These are phyloP conservation scores for Saccopteryx leptura DNA, from an alignment of 2,113 vertebrate genomes.

Conservation along the genomic window DNA sequence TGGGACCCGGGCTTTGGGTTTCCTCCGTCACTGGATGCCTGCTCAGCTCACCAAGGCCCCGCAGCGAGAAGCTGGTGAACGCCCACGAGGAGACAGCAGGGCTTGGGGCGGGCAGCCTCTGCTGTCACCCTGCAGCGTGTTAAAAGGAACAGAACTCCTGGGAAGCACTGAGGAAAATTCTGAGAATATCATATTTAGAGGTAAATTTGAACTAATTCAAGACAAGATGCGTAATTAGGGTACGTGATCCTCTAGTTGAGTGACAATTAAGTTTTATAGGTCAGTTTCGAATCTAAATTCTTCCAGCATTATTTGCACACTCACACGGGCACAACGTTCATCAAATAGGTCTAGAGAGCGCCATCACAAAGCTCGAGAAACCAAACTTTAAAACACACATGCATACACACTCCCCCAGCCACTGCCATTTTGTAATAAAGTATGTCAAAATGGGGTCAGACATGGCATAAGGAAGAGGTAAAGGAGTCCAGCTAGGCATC, in stretches of 20 bases:
- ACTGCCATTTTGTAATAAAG: not conserved
- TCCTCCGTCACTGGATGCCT: not conserved
- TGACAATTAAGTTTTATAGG: not conserved
- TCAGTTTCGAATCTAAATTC: not conserved
- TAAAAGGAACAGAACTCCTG: not conserved
- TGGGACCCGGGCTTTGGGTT: not conserved
- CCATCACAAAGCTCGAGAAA: not conserved
- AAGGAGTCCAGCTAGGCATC: not conserved
- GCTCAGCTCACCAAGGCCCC: not conserved
- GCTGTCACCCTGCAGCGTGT: not conserved
- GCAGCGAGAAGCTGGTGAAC: not conserved
- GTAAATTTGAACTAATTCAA: slow-evolving; percentile 5
- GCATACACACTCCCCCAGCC: not conserved
- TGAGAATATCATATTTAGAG: slow-evolving; percentile 51
- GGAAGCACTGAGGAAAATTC: not conserved
- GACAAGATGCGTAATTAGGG: slow-evolving; percentile 25
- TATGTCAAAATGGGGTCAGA: not conserved
- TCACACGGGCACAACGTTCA: not conserved
- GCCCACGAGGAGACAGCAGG: not conserved
- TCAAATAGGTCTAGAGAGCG: not conserved
- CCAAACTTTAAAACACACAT: not conserved
- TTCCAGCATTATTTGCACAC: not conserved
- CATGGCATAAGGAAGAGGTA: not conserved
- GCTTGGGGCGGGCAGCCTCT: not conserved
- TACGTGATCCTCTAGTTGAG: not conserved